Percentiles rank a stretch among this genome's conserved stretches.
phyloP scores from a whole-genome alignment of 2,888 invertebrate species.

The Eupithecia pulchellata region DNA sequence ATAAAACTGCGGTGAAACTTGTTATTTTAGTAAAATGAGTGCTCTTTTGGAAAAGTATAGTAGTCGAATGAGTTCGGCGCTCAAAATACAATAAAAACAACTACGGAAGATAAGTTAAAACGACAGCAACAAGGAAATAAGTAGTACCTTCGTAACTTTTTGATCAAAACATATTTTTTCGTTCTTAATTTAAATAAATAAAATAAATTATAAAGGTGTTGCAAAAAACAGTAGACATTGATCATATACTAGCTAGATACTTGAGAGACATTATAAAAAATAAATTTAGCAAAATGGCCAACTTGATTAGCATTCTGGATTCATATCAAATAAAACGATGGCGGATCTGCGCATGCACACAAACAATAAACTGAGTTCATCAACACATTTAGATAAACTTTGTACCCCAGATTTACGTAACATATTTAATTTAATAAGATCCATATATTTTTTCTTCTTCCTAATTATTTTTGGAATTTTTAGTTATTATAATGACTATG shows the following conservation, averaged over 20 bases:
- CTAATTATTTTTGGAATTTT: no score
- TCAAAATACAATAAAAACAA: background rate
- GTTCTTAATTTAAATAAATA: no score
- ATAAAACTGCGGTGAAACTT: background rate
- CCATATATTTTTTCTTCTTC: no score
- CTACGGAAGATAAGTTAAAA: background rate
- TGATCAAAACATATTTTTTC: background rate
- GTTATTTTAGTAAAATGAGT: background rate
- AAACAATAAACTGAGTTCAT: slow-evolving; percentile 62
- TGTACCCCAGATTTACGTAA: slow-evolving; percentile 18
- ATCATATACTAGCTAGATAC: no score
- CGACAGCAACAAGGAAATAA: background rate
- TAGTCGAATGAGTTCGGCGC: background rate
- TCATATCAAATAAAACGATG: slow-evolving; percentile 49
- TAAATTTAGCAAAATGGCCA: slow-evolving; percentile 15
- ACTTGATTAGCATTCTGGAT: slow-evolving; percentile 36
- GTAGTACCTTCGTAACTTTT: background rate
- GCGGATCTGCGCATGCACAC: slow-evolving; percentile 53
- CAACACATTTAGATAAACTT: slow-evolving; percentile 52
- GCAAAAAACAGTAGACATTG: no score
- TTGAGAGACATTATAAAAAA: background rate
- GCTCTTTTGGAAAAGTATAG: background rate
- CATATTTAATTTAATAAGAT: background rate
- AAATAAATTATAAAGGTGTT: no score
- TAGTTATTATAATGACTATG: no score